Percentiles rank a stretch among this genome's conserved stretches.
phyloP scores from a whole-genome alignment of 2,113 vertebrate genomes.

The Bolborhynchus lineola region DNA sequence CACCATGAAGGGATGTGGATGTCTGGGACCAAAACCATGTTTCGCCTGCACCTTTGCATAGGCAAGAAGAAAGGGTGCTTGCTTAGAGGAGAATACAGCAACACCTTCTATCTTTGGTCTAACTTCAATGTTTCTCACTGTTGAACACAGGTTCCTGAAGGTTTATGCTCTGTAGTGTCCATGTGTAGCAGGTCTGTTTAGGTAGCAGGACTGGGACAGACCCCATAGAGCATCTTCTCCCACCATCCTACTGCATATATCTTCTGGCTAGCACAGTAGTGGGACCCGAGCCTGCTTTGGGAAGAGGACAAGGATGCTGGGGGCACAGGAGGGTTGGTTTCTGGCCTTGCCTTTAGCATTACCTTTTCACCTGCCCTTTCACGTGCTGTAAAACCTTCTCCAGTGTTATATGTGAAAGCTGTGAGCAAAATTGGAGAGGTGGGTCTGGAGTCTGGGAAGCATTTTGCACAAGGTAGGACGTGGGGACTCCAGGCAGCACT shows the following conservation, averaged over 20 bases:
- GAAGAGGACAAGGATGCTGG: neutral
- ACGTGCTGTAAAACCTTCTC: neutral
- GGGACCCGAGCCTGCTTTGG: rapidly evolving
- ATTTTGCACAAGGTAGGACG: neutral
- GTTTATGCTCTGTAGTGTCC: neutral
- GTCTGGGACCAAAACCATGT: neutral
- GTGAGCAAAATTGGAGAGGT: neutral
- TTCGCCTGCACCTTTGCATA: neutral
- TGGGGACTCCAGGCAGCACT: neutral
- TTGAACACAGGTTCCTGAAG: too few species aligned
- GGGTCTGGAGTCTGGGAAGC: neutral
- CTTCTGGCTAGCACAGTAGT: neutral
- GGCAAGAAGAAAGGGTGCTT: neutral
- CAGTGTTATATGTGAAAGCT: neutral
- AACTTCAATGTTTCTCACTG: rapidly evolving
- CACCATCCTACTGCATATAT: rapidly evolving
- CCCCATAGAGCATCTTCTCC: neutral
- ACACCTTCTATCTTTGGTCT: neutral
- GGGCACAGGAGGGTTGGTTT: neutral
- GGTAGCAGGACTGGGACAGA: neutral
- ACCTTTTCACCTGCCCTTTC: neutral
- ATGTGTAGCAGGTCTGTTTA: neutral
- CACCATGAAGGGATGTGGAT: rapidly evolving
- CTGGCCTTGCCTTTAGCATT: neutral
- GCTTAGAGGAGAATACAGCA: constrained; percentile 46